Evolutionary conservation across 2,888 invertebrate genomes (phyloP), one percentile per base, ranked within the genome.

Genomic region (Ophonus ardosiacus): DNA sequence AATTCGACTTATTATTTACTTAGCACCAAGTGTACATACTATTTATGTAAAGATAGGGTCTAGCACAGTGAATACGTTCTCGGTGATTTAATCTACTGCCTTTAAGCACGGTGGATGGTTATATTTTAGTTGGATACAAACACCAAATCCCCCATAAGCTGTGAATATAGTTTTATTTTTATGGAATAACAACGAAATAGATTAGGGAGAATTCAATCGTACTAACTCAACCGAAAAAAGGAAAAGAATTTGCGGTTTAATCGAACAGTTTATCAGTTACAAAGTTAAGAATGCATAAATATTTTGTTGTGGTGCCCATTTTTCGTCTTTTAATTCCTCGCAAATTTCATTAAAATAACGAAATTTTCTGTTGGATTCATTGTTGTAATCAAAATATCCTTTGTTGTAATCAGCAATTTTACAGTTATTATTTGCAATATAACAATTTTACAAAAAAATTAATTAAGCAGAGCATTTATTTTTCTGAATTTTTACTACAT

Each of bases 101-200:
- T 68, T 68, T 38, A 63, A 10, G 71, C 71, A 51, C 71, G 71
- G 71, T 74, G 40, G 71, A 40, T 74, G n/a, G 17, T 43, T 31
- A 21, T 31, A 31, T 31, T 59, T 80, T 80, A 78, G 21, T 76
- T 76, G n/a, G 76, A 10, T 17, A 56, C 43, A 40, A 78, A 84
- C 59, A 84, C 84, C 84, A 84, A 84, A 78, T 84, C 56, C 65
- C 74, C 38, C 40, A 78, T 78, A 57, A 84, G 78, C 84, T 76
- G 78, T 84, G 76, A 84, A 81, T 81, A 81, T 63, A 63, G 18
- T 38, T 68, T 81, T 40, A 61, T 83, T 83, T 83, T 78, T 78
- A 61, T 80, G 51, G 17, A 80, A 61, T 84, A 84, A 84, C 84
- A 84, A 84, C 84, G 84, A 84, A 84, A 84, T 84, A 84, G 76